Evolutionary conservation across 1,140 invertebrate genomes (phyloP).

Genomic region (Drosophila arizonae): DNA sequence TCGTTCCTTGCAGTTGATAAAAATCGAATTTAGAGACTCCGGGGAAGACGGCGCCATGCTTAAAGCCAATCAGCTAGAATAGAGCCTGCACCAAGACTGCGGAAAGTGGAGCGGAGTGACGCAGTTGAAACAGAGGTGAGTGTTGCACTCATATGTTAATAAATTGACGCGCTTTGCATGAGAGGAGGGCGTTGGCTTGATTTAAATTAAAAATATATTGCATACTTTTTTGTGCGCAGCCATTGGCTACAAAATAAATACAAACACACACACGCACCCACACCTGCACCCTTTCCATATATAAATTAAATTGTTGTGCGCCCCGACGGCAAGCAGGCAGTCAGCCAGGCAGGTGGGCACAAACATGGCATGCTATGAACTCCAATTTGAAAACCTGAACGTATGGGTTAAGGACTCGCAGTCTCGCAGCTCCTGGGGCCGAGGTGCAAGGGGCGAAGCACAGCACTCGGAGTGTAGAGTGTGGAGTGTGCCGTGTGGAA

Average conservation of each 20-base stretch:
- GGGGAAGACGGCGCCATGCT: constrained; percentile 19
- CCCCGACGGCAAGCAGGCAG: constrained; percentile 66
- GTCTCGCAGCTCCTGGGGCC: constrained; percentile 10
- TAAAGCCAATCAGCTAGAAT: constrained; percentile 29
- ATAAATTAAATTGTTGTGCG: constrained; percentile 78
- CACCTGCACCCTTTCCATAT: constrained; percentile 8
- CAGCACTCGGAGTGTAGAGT: constrained; percentile 9
- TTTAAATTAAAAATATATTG: constrained; percentile 81
- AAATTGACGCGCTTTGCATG: constrained; percentile 20
- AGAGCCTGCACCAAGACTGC: constrained; percentile 25
- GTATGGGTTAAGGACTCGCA: constrained; percentile 63
- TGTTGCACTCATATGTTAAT: constrained; percentile 70
- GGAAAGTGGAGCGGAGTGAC: constrained; percentile 10
- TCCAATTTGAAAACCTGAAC: constrained; percentile 70
- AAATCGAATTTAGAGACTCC: constrained; percentile 10
- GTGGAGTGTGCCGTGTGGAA: background rate
- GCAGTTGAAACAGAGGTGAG: constrained; percentile 19
- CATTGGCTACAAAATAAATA: constrained; percentile 41
- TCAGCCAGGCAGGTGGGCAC: background rate
- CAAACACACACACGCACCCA: constrained; percentile 22
- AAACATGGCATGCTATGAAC: constrained; percentile 71
- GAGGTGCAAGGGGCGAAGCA: constrained; percentile 7
- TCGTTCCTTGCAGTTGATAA: constrained; percentile 14
- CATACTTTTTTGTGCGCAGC: constrained; percentile 71
- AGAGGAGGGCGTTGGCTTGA: constrained; percentile 59